Conservation (phyloP, 2,888 invertebrate species). For the Xestia sexstrigata region DNA sequence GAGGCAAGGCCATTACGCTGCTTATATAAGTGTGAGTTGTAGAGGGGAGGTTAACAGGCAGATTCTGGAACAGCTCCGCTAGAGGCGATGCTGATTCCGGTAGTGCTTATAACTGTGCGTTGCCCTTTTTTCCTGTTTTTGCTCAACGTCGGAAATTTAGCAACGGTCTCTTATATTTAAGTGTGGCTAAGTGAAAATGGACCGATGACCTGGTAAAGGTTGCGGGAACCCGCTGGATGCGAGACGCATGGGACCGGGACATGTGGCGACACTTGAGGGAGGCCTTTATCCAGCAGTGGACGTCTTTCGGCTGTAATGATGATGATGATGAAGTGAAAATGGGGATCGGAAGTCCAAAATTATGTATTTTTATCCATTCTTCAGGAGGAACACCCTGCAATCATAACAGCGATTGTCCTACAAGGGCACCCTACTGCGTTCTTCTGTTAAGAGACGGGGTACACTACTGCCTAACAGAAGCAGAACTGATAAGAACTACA, state of each 20-base stretch:
- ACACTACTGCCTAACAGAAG: neutral
- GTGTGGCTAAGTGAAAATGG: neutral
- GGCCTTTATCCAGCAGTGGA: too few relatives aligned
- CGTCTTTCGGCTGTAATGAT: too few relatives aligned
- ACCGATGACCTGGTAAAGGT: too few relatives aligned
- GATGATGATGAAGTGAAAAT: neutral
- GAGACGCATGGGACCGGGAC: too few relatives aligned
- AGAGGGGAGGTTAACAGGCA: too few relatives aligned
- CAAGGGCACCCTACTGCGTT: neutral
- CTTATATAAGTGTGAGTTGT: too few relatives aligned
- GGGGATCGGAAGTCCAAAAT: neutral
- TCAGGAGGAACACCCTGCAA: neutral
- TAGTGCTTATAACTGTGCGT: neutral
- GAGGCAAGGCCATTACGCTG: neutral
- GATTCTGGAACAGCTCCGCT: too few relatives aligned
- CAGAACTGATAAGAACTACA: rapidly evolving
- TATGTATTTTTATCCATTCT: neutral
- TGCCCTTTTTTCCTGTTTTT: neutral
- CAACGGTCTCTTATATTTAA: neutral
- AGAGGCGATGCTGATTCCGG: too few relatives aligned
- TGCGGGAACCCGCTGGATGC: too few relatives aligned
- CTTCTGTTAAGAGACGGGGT: neutral
- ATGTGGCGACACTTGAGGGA: too few relatives aligned
- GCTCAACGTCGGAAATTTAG: neutral
- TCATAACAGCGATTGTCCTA: neutral